Evolutionary conservation across 1,140 invertebrate genomes (phyloP).

Genomic region (Drosophila ananassae): DNA sequence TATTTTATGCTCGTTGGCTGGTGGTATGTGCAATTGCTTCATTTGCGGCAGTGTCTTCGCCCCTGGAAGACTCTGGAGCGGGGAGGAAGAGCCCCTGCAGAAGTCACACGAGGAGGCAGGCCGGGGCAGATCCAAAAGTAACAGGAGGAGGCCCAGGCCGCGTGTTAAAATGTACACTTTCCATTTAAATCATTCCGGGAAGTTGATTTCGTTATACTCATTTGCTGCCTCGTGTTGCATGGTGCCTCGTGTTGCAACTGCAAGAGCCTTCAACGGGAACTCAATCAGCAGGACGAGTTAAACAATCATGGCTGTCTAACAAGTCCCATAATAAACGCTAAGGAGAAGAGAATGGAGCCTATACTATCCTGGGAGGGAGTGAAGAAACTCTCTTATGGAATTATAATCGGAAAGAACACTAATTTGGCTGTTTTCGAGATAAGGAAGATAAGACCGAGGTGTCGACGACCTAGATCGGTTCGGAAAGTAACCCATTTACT

Average conservation of each 20-base stretch:
- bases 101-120: background rate
- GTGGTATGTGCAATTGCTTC: constrained; percentile 76
- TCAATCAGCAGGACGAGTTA: constrained; percentile 50
- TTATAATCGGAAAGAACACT: background rate
- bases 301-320: constrained; percentile 62
- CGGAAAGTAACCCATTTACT: constrained; percentile 6
- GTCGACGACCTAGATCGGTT: constrained; percentile 11
- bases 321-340: too few species aligned
- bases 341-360: too few species aligned
- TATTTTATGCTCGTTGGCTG: constrained; percentile 57
- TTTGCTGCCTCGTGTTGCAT: constrained; percentile 41
- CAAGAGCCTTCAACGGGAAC: constrained; percentile 36
- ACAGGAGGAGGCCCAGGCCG: constrained; percentile 48
- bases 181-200: constrained; percentile 81
- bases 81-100: constrained; percentile 1
- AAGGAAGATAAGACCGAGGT: constrained; percentile 4
- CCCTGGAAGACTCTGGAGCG: background rate
- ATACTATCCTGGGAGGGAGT: background rate
- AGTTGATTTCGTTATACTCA: constrained; percentile 77
- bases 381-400: background rate
- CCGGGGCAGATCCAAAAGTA: background rate
- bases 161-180: constrained; percentile 81
- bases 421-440: background rate
- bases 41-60: constrained; percentile 73
- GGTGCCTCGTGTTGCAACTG: background rate